A percentile compares a stretch with the other conserved stretches of the same genome.
These are phyloP conservation scores for Trachemys scripta DNA, from an alignment of 2,113 vertebrate species.

Conservation along the genomic window DNA sequence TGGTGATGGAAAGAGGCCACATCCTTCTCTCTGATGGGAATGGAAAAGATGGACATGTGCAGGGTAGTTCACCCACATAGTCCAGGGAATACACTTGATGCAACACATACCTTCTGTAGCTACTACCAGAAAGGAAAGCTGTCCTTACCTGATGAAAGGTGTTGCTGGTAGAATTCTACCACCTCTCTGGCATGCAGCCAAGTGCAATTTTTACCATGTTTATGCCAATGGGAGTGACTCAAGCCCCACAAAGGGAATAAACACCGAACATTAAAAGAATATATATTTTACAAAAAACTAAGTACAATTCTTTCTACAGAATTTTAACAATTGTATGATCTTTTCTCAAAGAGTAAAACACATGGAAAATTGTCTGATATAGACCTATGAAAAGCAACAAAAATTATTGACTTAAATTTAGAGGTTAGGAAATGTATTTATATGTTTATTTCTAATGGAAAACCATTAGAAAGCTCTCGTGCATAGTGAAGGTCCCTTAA, in stretches of 20 bases:
- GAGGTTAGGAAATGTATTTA: not conserved
- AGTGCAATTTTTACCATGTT: not conserved
- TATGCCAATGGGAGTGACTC: not conserved
- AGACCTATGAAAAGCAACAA: not conserved
- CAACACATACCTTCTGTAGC: not conserved
- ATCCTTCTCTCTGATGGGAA: not conserved
- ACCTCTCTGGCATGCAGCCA: not conserved
- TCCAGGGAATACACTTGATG: not conserved
- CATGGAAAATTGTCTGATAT: not conserved
- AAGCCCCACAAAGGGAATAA: not conserved
- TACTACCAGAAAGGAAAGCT: not conserved
- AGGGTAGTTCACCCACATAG: not conserved
- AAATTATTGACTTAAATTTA: not conserved
- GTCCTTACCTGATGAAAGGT: not conserved
- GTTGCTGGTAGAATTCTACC: not conserved
- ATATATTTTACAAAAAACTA: not conserved
- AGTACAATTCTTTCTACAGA: not conserved
- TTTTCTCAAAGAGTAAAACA: not conserved
- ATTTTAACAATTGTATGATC: not conserved
- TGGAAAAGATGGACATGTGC: not conserved
- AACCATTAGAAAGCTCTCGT: not conserved
- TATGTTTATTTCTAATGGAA: not conserved
- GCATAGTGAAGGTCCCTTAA: not conserved
- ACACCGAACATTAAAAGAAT: not conserved
- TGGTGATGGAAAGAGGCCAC: not conserved